Conservation (phyloP, 1,140 invertebrate genomes). For the Pachypeltis micranthus region DNA sequence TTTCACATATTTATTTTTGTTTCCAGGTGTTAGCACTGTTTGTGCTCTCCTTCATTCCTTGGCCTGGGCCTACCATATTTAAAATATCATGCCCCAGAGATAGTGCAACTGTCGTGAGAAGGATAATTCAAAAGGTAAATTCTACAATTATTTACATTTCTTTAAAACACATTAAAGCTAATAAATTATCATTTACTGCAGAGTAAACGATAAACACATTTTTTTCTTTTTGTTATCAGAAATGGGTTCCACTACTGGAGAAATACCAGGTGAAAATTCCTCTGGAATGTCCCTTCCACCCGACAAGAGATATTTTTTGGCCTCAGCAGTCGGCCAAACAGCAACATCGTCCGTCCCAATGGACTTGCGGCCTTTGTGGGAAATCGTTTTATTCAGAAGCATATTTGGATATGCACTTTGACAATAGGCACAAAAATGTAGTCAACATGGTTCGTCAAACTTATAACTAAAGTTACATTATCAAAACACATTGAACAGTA, state of each 20-base stretch:
- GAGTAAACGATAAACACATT: too few species aligned
- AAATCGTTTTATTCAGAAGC: slow-evolving; percentile 84
- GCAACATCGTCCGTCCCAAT: slow-evolving; percentile 69
- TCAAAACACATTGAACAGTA: not conserved
- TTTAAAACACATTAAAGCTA: not conserved
- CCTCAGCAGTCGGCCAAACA: slow-evolving; percentile 70
- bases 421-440: slow-evolving; percentile 71
- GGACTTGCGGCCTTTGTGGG: slow-evolving; percentile 83
- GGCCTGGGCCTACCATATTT: slow-evolving; percentile 72
- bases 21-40: slow-evolving; percentile 61
- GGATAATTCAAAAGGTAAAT: slow-evolving; percentile 66
- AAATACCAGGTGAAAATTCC: slow-evolving; percentile 73
- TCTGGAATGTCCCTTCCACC: slow-evolving; percentile 79
- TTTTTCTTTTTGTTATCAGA: slow-evolving; percentile 39
- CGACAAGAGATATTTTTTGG: slow-evolving; percentile 71
- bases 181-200: not conserved
- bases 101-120: slow-evolving; percentile 75
- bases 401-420: slow-evolving; percentile 80
- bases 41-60: slow-evolving; percentile 69
- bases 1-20: slow-evolving; percentile 13
- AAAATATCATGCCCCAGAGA: slow-evolving; percentile 77
- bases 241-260: slow-evolving; percentile 78
- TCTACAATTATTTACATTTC: not conserved
- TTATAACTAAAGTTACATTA: slow-evolving; percentile 6
- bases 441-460: slow-evolving; percentile 59